Evolutionary conservation across 2,797 vertebrate species (phyloP), one percentile per base, ranked within the genome.

Genomic region (Percopsis omiscomaycus): DNA sequence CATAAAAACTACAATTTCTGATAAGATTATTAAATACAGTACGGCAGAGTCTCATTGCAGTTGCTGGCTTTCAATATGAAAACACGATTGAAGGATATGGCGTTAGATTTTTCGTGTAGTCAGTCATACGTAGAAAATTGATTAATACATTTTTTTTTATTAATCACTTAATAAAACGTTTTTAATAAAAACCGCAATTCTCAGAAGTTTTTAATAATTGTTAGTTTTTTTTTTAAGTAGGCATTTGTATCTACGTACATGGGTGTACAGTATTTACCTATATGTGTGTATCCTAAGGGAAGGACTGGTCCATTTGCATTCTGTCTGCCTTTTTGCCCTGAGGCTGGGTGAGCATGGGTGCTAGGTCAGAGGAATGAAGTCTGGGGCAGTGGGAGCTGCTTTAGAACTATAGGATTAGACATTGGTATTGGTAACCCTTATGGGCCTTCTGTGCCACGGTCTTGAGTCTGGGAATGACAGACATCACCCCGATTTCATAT

Each of bases 281-380:
- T 68, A 66, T 62, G 61, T 65, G 16, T 56, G 46, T 53, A 13
- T 78, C 75, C 81, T 84, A 75, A 71, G 80, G 77, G 29, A 55
- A 78, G 77, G 83, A 78, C 79, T 78, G 62, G 68, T 79, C 69
- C 67, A 71, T 76, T 69, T 68, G 69, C 65, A 70, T 72, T 69
- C 73, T 81, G 84, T 86, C 80, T 85, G 79, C 78, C 74, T 73
- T 78, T 85, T 66, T 82, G 82, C 83, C 82, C 81, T 5, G 55
- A 81, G 75, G 71, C 66, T 76, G 71, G 64, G 69, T 65, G 56
- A 69, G 69, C 44, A 22, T 50, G 57, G 22, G 61, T 61, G 73
- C 54, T 44, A 46, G 60, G 32, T 27, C 56, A 61, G 58, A 27
- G 64, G 58, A 66, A 48, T 55, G 32, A 52, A 22, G 70, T 58